Evolutionary conservation across 37 sponge, comb jelly and placozoan genomes (phyloP).

Genomic region (Ephydatia muelleri): DNA sequence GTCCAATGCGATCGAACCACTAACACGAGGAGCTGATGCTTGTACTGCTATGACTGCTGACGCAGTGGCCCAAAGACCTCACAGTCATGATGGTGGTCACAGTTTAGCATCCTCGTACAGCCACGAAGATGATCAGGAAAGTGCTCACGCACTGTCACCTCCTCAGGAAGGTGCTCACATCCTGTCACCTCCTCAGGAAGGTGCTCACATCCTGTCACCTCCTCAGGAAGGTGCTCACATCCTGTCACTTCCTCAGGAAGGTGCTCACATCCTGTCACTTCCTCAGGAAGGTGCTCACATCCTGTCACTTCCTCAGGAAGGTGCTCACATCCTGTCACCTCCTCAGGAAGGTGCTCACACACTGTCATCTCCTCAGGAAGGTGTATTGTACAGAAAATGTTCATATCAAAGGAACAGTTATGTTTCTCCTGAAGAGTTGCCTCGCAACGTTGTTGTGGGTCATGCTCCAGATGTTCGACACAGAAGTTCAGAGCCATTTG

Average conservation of each 20-base stretch:
- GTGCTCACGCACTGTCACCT: background rate
- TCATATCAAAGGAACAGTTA: background rate
- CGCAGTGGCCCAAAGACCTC: conserved; percentile 11
- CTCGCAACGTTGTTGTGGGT: background rate
- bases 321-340: background rate
- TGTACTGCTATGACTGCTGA: conserved; percentile 10
- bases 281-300: background rate
- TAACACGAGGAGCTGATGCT: background rate
- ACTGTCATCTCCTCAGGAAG: background rate
- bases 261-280: background rate
- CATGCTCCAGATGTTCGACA: background rate
- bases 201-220: background rate
- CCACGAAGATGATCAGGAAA: background rate
- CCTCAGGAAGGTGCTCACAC: background rate
- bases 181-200: background rate
- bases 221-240: background rate
- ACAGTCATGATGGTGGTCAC: conserved; percentile 8
- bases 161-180: background rate
- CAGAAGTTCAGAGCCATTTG: background rate
- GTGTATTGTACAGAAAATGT: background rate
- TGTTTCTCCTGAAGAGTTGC: background rate
- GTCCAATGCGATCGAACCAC: conserved; percentile 3
- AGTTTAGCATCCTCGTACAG: conserved; percentile 1
- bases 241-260: background rate
- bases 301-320: background rate